These are phyloP conservation scores for Abramis brama DNA, from an alignment of 2,113 vertebrate genomes.

Conservation along the genomic window DNA sequence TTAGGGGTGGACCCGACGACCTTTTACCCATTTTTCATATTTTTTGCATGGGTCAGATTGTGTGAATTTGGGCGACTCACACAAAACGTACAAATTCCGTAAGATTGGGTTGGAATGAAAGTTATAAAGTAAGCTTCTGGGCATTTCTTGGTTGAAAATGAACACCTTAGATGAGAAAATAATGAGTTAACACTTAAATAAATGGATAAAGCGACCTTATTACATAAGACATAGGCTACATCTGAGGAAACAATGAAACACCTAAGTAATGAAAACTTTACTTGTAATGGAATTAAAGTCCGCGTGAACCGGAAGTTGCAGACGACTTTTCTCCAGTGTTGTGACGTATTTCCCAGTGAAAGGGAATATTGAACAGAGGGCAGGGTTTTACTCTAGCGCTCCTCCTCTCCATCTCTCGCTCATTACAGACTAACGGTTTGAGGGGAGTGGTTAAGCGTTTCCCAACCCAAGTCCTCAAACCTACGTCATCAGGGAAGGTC, in stretches of 20 bases:
- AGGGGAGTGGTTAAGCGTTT: too few relatives aligned
- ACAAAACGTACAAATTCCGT: not conserved
- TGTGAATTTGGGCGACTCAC: not conserved
- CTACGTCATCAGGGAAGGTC: too few relatives aligned
- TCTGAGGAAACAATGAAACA: not conserved
- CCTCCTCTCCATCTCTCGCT: too few relatives aligned
- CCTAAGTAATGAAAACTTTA: not conserved
- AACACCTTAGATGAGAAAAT: not conserved
- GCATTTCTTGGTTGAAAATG: not conserved
- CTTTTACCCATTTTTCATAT: not conserved
- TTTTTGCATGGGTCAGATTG: not conserved
- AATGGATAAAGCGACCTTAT: not conserved
- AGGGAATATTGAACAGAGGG: too few relatives aligned
- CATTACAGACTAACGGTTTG: too few relatives aligned
- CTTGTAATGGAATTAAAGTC: not conserved
- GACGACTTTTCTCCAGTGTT: too few relatives aligned
- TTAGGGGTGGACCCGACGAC: too few relatives aligned
- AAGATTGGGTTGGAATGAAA: not conserved
- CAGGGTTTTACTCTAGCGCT: too few relatives aligned
- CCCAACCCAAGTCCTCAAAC: too few relatives aligned
- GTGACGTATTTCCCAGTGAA: too few relatives aligned
- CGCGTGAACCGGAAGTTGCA: too few relatives aligned
- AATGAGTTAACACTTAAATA: not conserved
- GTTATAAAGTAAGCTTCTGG: not conserved
- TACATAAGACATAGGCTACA: too few relatives aligned